Evolutionary conservation across 2,888 invertebrate genomes (phyloP), one percentile per base, ranked within the genome.

Genomic region (Meiosimyza decipiens): DNA sequence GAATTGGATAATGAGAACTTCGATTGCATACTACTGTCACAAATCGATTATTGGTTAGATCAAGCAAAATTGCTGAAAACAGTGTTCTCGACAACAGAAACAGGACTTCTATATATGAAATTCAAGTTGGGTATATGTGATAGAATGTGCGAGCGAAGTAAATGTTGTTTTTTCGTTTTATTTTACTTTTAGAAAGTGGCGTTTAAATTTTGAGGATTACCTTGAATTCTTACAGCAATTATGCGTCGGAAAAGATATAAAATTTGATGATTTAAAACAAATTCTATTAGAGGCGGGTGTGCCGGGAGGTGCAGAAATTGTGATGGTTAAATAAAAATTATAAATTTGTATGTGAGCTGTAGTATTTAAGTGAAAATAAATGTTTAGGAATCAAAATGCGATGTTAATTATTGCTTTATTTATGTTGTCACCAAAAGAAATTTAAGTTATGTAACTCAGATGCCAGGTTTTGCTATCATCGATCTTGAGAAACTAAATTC

Each of bases 281-380:
- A n/a, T 70, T 51, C 62, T 82, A 55, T 73, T 80, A 7, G 78
- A 79, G 49, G 79, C 80, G 6, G 81, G 81, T 13, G 72, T 75
- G 6, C 81, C 81, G 49, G 71, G 71, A 1, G 79, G 75, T 15
- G 62, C 75, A 11, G 79, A 79, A 71, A 63, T 72, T 47, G 64
- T 77, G 2, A 64, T 67, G 12, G 75, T 81, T 1, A 81, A 80
- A 77, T 80, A 72, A 72, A 51, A n/a, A 18, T 12, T 79, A 80
- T 81, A 83, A 83, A 84, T 81, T 81, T 82, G 79, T 82, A 63
- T 74, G 75, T 75, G 75, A 76, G 74, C 73, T 74, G 70, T 75
- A 70, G 71, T 73, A 71, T 62, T 74, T 75, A 66, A 62, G 71
- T 81, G 73, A 67, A 59, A 72, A 75, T 72, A 74, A 69, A 60